Conservation (phyloP, 2,113 vertebrate species). For the Lates calcarifer region DNA sequence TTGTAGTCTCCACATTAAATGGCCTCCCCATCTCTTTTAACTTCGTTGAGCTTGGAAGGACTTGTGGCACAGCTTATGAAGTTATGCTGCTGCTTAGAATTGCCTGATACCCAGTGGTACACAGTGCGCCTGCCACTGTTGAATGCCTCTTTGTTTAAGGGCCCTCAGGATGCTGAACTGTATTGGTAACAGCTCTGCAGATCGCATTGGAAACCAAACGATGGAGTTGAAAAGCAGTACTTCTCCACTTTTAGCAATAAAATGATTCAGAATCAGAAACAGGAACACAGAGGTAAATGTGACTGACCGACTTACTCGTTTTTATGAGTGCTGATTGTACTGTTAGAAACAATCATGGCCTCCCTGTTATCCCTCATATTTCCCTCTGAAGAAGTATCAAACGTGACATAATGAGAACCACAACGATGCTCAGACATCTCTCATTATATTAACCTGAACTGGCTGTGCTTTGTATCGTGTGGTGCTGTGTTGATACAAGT, state of each 20-base stretch:
- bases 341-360: not conserved
- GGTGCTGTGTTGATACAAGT: not conserved
- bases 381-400: not conserved
- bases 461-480: not conserved
- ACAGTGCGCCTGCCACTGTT: slow-evolving; percentile 28
- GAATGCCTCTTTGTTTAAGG: slow-evolving; percentile 53
- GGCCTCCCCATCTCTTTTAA: slow-evolving; percentile 18
- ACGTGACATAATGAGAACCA: not conserved
- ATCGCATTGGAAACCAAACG: not conserved
- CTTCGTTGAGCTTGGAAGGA: slow-evolving; percentile 12
- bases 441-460: not conserved
- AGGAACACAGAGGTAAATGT: not conserved
- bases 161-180: not conserved
- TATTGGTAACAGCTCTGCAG: slow-evolving; percentile 12
- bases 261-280: not conserved
- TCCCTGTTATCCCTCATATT: slow-evolving; percentile 6
- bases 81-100: slow-evolving; percentile 9
- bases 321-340: not conserved
- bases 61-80: slow-evolving; percentile 46
- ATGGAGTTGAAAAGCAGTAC: not conserved
- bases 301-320: not conserved
- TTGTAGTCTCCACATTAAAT: slow-evolving; percentile 41
- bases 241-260: not conserved
- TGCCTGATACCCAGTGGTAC: slow-evolving; percentile 42
- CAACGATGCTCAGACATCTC: not conserved